phyloP scores from a whole-genome alignment of 2,888 invertebrate genomes.

The Plutella xylostella region DNA sequence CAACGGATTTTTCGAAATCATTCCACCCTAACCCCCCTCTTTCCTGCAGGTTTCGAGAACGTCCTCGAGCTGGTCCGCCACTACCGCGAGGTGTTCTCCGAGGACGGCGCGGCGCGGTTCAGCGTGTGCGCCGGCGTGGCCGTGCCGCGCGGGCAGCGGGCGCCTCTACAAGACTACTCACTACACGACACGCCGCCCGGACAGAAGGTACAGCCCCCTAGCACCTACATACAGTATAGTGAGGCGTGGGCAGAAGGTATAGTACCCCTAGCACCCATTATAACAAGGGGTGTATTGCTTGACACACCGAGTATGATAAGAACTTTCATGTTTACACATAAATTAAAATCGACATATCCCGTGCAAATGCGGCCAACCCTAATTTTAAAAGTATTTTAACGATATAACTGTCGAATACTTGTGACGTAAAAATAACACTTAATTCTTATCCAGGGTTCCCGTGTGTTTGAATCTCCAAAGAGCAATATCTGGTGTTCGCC shows the following conservation, averaged over 20 bases:
- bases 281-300: too few relatives aligned
- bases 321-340: too few relatives aligned
- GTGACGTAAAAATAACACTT: too few relatives aligned
- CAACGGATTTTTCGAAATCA: too few relatives aligned
- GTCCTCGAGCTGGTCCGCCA: constrained; percentile 37
- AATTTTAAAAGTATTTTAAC: too few relatives aligned
- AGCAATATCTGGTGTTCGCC: constrained; percentile 55
- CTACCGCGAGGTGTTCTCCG: constrained; percentile 28
- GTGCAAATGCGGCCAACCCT: too few relatives aligned
- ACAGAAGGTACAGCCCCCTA: constrained; percentile 58
- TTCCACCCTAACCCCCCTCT: too few relatives aligned
- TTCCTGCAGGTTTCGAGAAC: constrained; percentile 33
- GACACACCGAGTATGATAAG: too few relatives aligned
- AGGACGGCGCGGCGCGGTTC: constrained; percentile 27
- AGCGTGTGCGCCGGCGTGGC: constrained; percentile 32
- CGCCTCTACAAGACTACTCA: constrained; percentile 42
- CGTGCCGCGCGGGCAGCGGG: constrained; percentile 28
- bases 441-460: constrained; percentile 63
- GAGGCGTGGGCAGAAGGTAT: background rate
- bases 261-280: too few relatives aligned
- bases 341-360: too few relatives aligned
- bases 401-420: too few relatives aligned
- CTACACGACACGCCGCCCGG: constrained; percentile 61
- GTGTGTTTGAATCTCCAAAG: constrained; percentile 59
- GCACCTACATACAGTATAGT: too few relatives aligned